phyloP scores from a whole-genome alignment of 2,888 invertebrate genomes.

The Parelbella ahira region DNA sequence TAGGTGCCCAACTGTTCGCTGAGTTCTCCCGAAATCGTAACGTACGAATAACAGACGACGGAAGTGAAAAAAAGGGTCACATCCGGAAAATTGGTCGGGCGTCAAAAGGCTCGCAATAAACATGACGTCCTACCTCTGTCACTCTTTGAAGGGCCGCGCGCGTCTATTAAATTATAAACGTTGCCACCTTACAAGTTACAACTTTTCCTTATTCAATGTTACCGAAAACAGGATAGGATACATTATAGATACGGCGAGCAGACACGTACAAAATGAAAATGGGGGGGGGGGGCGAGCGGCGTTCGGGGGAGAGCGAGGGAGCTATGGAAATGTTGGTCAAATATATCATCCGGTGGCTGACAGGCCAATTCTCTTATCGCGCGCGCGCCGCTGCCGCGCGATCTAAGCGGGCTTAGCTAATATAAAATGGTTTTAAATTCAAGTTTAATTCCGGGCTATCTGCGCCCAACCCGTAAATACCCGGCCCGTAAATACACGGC shows the following conservation, averaged over 20 bases:
- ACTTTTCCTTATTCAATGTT: conserved; percentile 72
- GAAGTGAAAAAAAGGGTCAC: too few species aligned
- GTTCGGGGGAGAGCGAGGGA: conserved; percentile 45
- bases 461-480: conserved; percentile 65
- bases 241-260: conserved; percentile 69
- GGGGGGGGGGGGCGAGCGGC: too few species aligned
- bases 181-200: conserved; percentile 54
- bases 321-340: conserved; percentile 93
- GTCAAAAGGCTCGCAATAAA: conserved; percentile 31
- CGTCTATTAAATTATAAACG: conserved; percentile 65
- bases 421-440: conserved; percentile 82
- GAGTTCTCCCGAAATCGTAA: too few species aligned
- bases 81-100: conserved; percentile 5
- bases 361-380: conserved; percentile 94
- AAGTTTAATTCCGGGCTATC: conserved; percentile 79
- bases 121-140: conserved; percentile 29
- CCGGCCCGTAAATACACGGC: conserved; percentile 43
- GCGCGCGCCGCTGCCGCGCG: conserved; percentile 79
- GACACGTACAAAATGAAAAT: conserved; percentile 81
- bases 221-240: conserved; percentile 32
- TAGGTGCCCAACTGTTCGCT: too few species aligned
- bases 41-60: too few species aligned
- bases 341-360: conserved; percentile 93
- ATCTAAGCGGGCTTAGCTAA: conserved; percentile 81
- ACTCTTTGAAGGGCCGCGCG: conserved; percentile 55